These are phyloP conservation scores for Neolamprologus ventralis DNA, from an alignment of 2,113 vertebrate species.

Conservation along the genomic window DNA sequence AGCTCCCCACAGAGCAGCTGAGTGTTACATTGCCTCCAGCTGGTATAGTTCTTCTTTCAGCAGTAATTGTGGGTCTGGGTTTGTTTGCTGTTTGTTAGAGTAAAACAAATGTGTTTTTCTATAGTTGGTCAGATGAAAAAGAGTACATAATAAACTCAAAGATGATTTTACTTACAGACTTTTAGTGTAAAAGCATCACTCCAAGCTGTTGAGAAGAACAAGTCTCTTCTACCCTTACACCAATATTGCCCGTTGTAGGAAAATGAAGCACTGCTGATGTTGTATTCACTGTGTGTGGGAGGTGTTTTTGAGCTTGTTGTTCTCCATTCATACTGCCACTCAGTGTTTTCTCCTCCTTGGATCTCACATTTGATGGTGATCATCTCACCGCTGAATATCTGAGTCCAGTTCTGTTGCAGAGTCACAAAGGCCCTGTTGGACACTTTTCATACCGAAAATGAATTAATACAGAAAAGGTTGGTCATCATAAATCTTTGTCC, in stretches of 20 bases:
- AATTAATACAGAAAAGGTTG: neutral
- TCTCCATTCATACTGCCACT: neutral
- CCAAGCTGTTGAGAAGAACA: neutral
- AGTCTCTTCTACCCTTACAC: neutral
- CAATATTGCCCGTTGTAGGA: neutral
- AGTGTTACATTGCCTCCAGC: neutral
- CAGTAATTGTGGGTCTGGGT: neutral
- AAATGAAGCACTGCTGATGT: neutral
- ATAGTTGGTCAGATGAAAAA: rapidly evolving
- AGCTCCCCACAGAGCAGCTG: neutral
- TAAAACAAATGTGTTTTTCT: rapidly evolving
- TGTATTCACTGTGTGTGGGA: neutral
- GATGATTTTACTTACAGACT: neutral
- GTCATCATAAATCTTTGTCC: rapidly evolving
- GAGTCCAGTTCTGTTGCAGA: neutral
- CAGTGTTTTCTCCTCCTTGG: neutral
- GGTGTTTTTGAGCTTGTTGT: neutral
- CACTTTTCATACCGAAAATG: neutral
- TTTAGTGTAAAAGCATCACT: neutral
- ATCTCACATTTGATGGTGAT: neutral
- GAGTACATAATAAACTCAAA: rapidly evolving
- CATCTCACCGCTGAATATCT: neutral
- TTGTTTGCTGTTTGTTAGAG: neutral
- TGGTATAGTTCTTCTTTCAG: neutral
- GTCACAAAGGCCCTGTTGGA: neutral